phyloP scores from a whole-genome alignment of 1,140 invertebrate species.

The Brachionus calyciflorus region DNA sequence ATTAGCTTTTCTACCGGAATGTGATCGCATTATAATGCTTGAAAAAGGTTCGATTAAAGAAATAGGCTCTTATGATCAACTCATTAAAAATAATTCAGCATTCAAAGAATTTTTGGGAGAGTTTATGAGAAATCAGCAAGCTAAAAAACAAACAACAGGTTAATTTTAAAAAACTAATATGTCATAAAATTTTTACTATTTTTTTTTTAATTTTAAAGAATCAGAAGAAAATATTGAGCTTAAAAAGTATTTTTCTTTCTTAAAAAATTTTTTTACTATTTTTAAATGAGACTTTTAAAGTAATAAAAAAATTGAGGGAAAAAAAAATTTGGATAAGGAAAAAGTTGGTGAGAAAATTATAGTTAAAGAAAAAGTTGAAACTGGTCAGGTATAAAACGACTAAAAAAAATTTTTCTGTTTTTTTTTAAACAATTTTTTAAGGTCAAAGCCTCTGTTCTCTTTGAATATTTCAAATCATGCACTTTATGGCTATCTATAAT shows the following conservation, averaged over 20 bases:
- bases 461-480: constrained; percentile 41
- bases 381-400: constrained; percentile 5
- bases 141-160: background rate
- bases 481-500: background rate
- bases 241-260: background rate
- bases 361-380: constrained; percentile 44
- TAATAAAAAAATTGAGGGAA: background rate
- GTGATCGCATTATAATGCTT: constrained; percentile 47
- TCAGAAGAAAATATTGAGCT: background rate
- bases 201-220: constrained; percentile 5
- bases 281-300: background rate
- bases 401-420: background rate
- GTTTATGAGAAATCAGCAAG: background rate
- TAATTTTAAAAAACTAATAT: background rate
- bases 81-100: constrained; percentile 12
- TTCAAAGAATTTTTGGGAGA: constrained; percentile 28
- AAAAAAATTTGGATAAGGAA: background rate
- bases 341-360: constrained; percentile 31
- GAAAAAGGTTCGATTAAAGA: constrained; percentile 46
- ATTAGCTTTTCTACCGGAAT: constrained; percentile 34
- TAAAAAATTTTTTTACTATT: background rate
- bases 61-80: constrained; percentile 20
- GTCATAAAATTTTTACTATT: background rate
- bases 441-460: constrained; percentile 18
- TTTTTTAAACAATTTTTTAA: background rate